Evolutionary conservation across 2,113 vertebrate species (phyloP), one percentile per base, ranked within the genome.

Genomic region (Morone saxatilis): DNA sequence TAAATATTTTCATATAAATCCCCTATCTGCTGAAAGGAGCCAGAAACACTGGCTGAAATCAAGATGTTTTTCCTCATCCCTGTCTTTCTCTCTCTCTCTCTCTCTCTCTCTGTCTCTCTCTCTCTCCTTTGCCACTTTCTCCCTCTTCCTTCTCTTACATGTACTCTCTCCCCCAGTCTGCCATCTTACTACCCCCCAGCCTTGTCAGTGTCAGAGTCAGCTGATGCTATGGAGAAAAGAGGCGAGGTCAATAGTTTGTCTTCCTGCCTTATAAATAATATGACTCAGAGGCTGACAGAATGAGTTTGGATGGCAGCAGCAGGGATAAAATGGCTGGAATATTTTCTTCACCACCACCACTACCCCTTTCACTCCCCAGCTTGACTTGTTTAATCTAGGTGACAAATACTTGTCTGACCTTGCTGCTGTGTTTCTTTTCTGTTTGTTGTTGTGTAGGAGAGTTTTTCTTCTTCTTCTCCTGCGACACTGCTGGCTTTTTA

Each of bases 171-270:
- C 6, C 36, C 50, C 51, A 20, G 65, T 40, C 80, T 50, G 60
- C 72, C 25, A 77, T 88, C 83, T 82, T 84, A 65, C 86, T 57
- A 53, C 78, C 91, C 81, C 59, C 20, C n/a, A 90, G 88, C 77
- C 87, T 92, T 91, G 89, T 91, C 91, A 85, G 80, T 78, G 87
- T 86, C 83, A 69, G 75, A 88, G 67, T 83, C 86, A 86, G 90
- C 80, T 81, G 86, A 89, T 89, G 86, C 81, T 85, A 41, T 67
- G 74, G 67, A 74, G 84, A 89, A 86, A 85, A 88, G 81, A 89
- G 76, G 69, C 69, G 80, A 93, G 94, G 93, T 94, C 92, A 93
- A 91, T 89, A 92, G 90, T 92, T 91, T 91, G 91, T 91, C 93
- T 94, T 86, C 71, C 82, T 67, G 85, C 85, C 68, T 94, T 90